These are phyloP conservation scores for Volucella inflata DNA, from an alignment of 2,888 invertebrate species.

Conservation along the genomic window DNA sequence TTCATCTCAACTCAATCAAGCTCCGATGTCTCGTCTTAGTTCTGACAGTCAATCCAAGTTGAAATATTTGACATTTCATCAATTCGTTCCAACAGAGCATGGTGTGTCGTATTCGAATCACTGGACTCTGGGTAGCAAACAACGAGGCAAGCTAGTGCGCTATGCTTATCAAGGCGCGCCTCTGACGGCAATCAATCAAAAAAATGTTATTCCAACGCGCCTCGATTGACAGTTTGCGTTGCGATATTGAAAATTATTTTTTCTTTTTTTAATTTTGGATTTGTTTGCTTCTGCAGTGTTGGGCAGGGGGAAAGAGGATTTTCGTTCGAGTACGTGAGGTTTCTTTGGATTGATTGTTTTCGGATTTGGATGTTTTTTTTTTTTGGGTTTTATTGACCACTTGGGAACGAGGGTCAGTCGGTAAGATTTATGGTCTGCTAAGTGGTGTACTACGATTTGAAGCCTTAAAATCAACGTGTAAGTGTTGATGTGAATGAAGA, in stretches of 20 bases:
- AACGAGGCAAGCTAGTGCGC: background rate
- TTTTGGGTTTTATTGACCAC: slow-evolving; percentile 30
- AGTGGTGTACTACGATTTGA: slow-evolving; percentile 3
- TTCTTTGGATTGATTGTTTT: slow-evolving; percentile 33
- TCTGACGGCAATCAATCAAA: slow-evolving; percentile 67
- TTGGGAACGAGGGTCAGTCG: slow-evolving; percentile 12
- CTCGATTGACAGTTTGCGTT: slow-evolving; percentile 49
- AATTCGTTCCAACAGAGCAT: slow-evolving; percentile 8
- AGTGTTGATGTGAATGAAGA: background rate
- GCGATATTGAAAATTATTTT: slow-evolving; percentile 36
- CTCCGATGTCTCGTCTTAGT: too few species aligned
- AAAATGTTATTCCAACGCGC: slow-evolving; percentile 10
- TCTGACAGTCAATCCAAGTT: slow-evolving; percentile 10
- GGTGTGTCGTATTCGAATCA: background rate
- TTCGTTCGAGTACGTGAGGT: slow-evolving; percentile 14
- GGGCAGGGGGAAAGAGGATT: background rate
- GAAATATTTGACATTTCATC: slow-evolving; percentile 50
- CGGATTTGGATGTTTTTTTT: slow-evolving; percentile 36
- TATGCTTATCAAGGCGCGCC: slow-evolving; percentile 54
- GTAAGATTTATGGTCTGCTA: slow-evolving; percentile 48
- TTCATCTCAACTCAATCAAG: too few species aligned
- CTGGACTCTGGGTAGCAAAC: slow-evolving; percentile 20
- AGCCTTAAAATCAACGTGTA: slow-evolving; percentile 18
- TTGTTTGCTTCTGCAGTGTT: background rate
- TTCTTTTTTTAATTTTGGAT: slow-evolving; percentile 1